phyloP scores from a whole-genome alignment of 2,888 invertebrate genomes.

The Tiliacea aurago region DNA sequence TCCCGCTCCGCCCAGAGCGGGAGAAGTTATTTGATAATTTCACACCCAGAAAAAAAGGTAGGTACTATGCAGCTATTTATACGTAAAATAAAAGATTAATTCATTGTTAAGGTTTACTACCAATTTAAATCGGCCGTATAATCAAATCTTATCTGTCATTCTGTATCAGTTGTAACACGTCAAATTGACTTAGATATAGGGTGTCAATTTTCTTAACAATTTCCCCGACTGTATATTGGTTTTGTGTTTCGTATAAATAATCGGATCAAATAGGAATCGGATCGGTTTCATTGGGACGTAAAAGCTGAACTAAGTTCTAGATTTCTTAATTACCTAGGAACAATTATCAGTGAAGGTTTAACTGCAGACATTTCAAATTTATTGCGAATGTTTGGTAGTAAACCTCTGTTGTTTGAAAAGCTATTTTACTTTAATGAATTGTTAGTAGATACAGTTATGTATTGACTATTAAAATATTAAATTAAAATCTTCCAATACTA shows the following conservation, averaged over 20 bases:
- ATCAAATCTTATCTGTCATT: too few species aligned
- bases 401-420: background rate
- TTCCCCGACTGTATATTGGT: background rate
- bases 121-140: too few species aligned
- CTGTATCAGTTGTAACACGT: too few species aligned
- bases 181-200: too few species aligned
- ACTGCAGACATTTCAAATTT: background rate
- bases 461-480: background rate
- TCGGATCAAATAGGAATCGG: background rate
- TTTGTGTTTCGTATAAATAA: background rate
- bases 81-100: too few species aligned
- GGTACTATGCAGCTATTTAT: too few species aligned
- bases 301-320: background rate
- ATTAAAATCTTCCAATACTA: background rate
- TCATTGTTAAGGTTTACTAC: too few species aligned
- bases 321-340: background rate
- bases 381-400: slow-evolving; percentile 1
- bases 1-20: too few species aligned
- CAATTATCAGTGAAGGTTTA: background rate
- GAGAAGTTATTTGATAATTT: too few species aligned
- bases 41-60: too few species aligned
- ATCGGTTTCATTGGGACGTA: background rate
- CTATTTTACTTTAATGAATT: background rate
- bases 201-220: too few species aligned
- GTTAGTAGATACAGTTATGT: background rate